Base-by-base conservation (phyloP, 2,113 vertebrate genomes). In the Psephotus haematonotus region DNA sequence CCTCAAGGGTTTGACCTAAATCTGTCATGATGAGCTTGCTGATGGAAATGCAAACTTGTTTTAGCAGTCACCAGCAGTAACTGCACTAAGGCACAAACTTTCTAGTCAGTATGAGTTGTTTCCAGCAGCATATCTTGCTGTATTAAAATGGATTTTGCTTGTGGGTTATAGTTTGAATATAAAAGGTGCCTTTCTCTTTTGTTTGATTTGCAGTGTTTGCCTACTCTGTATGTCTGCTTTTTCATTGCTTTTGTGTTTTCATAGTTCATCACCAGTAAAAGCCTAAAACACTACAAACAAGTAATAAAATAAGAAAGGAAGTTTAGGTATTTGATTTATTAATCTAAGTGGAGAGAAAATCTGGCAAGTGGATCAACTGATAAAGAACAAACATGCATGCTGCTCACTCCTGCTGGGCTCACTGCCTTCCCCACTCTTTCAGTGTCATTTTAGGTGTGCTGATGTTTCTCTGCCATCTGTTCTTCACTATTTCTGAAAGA, bases 301-400 rank as follows among this genome's bases (percentile, higher is more conserved):
- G 9, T 75, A 88, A 79, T 86, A 83, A 86, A 79, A 47, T 31
- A 65, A 52, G 68, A 78, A 83, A 53, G 33, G 17, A 1, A 1
- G 27, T 57, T 92, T 81, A 60, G 37, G 18, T 91, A 29, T 92
- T 90, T 95, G 53, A 64, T 92, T 57, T 83, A 64, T 92, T 95
- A 68, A 92, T 50, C 49, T 52, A 44, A 74, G 41, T 25, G 41
- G 37, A 91, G 49, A 81, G 63, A 78, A 77, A 80, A 81, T 39
- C 29, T 47, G 53, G 17, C 35, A 77, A 90, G 24, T 69, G 49
- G 60, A 78, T 46, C 19, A 81, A 41, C 41, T 15, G 27, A 10
- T 52, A 35, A 27, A 28, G 33, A 88, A 22, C 13, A 69, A 28
- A 18, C 6, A 4, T 35, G 27, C 10, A 13, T 6, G 31, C 17